phyloP scores from a whole-genome alignment of 1,140 invertebrate genomes.

The Solenopsis invicta region DNA sequence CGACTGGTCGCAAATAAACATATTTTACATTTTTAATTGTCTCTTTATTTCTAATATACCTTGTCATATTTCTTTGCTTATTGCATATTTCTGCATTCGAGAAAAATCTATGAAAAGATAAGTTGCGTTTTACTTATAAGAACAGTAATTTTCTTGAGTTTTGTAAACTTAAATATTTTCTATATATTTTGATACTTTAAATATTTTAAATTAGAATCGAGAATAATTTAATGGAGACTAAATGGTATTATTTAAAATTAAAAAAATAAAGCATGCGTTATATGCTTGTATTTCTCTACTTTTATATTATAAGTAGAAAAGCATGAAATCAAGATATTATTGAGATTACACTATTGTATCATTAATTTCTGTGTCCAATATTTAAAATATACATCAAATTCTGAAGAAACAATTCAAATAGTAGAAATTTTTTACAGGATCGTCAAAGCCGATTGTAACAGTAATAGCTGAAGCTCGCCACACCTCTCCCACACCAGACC shows the following conservation, averaged over 20 bases:
- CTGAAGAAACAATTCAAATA: slow-evolving; percentile 60
- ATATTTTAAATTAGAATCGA: background rate
- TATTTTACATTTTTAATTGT: slow-evolving; percentile 84
- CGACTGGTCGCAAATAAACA: slow-evolving; percentile 83
- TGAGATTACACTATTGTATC: background rate
- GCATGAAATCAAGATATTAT: background rate
- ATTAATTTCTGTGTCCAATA: background rate
- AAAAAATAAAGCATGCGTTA: background rate
- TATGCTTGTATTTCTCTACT: background rate
- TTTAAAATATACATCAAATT: background rate
- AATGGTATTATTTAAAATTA: background rate
- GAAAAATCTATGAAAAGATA: background rate
- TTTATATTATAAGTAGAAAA: slow-evolving; percentile 29
- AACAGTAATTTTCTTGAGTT: background rate
- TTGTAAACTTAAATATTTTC: slow-evolving; percentile 24
- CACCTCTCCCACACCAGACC: slow-evolving; percentile 53
- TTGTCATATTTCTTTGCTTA: background rate
- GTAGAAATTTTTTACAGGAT: slow-evolving; percentile 75
- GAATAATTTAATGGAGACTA: background rate
- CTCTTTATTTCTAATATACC: slow-evolving; percentile 58
- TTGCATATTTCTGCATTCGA: background rate
- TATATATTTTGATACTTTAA: background rate
- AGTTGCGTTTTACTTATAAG: background rate
- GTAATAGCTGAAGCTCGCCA: slow-evolving; percentile 77
- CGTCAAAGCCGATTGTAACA: slow-evolving; percentile 70